Evolutionary conservation across 2,113 vertebrate genomes (phyloP).

Genomic region (Corvus cornix): DNA sequence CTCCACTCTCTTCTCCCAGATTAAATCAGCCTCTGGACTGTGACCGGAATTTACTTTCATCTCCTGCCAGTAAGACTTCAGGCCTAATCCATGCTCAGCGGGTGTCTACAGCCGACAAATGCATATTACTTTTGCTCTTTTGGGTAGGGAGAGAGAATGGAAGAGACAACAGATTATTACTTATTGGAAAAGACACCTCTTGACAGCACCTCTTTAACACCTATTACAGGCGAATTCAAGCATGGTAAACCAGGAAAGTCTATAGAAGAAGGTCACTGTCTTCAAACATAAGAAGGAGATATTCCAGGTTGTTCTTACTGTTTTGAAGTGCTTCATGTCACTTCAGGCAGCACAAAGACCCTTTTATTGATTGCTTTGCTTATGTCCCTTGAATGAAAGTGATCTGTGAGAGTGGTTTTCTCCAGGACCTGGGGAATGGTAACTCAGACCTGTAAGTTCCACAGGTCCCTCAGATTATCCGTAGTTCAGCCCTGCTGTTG

Average conservation of each 20-base stretch:
- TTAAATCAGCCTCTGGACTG: constrained; percentile 8
- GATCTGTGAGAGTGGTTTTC: background rate
- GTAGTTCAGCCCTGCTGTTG: background rate
- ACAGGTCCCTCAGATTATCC: background rate
- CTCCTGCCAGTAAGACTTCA: background rate
- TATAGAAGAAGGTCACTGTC: background rate
- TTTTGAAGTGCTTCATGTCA: background rate
- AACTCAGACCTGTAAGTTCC: background rate
- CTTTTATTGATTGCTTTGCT: background rate
- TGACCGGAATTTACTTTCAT: constrained; percentile 25
- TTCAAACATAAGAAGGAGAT: background rate
- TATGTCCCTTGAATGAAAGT: background rate
- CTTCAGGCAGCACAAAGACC: background rate
- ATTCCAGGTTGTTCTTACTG: background rate
- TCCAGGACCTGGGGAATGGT: background rate
- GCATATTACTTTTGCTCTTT: background rate
- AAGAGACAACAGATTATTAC: background rate
- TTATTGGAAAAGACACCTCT: background rate
- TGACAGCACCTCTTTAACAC: background rate
- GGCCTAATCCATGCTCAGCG: background rate
- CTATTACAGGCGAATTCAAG: background rate
- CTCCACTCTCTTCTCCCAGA: background rate
- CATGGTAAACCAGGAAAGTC: background rate
- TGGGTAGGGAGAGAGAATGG: background rate
- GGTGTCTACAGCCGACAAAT: background rate